Evolutionary conservation across 2,113 vertebrate species (phyloP).

Genomic region (Electrona antarctica): DNA sequence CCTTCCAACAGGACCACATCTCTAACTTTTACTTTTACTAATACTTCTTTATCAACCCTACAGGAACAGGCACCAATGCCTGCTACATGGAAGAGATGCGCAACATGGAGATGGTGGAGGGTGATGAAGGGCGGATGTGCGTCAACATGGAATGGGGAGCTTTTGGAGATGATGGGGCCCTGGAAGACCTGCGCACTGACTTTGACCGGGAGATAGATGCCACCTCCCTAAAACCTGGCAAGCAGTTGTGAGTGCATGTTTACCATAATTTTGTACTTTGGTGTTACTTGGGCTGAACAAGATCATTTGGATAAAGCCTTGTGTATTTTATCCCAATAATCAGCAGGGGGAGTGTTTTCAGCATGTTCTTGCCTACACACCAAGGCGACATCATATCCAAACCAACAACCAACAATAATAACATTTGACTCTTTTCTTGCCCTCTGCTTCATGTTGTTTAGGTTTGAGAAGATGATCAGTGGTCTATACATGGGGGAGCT

Average conservation of each 20-base stretch:
- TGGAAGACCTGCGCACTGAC: slow-evolving; percentile 89
- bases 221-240: slow-evolving; percentile 94
- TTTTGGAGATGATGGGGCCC: slow-evolving; percentile 88
- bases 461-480: slow-evolving; percentile 99
- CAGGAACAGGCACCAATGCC: slow-evolving; percentile 93
- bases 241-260: slow-evolving; percentile 87
- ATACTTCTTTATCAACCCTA: neutral
- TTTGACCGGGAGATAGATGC: slow-evolving; percentile 93
- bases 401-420: too few species aligned
- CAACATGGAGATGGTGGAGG: slow-evolving; percentile 90
- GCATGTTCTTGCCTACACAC: too few species aligned
- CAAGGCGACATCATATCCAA: too few species aligned
- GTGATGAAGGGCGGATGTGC: slow-evolving; percentile 95
- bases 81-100: slow-evolving; percentile 99
- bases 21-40: too few species aligned
- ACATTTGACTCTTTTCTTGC: neutral
- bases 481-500: slow-evolving; percentile 98
- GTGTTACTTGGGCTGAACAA: too few species aligned
- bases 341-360: too few species aligned
- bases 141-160: slow-evolving; percentile 98
- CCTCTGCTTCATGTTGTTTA: slow-evolving; percentile 51
- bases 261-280: too few species aligned
- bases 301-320: too few species aligned
- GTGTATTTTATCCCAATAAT: too few species aligned
- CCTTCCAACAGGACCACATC: too few species aligned